Conservation (phyloP, 2,888 invertebrate species). For the Drosophila macrothrix region DNA sequence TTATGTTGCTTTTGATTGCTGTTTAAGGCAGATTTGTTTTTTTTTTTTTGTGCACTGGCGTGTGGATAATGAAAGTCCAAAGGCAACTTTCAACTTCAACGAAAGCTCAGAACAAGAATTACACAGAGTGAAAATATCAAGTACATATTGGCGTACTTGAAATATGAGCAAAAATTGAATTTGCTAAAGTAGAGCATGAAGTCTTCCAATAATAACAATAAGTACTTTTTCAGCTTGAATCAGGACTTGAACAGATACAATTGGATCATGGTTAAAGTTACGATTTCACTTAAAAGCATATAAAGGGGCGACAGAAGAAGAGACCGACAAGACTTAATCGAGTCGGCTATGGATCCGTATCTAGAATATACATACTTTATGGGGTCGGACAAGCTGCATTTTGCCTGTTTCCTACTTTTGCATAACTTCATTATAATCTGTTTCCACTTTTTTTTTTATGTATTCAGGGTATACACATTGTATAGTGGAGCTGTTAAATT, state of each 20-base stretch:
- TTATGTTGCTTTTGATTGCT: conserved; percentile 2
- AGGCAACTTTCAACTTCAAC: conserved; percentile 20
- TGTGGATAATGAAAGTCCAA: conserved; percentile 67
- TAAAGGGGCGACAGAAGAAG: neutral
- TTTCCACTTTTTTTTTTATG: neutral
- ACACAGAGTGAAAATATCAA: neutral
- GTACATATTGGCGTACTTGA: neutral
- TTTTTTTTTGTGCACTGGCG: conserved; percentile 54
- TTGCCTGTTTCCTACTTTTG: neutral
- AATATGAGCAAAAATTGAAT: neutral
- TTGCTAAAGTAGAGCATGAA: neutral
- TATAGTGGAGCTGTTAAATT: neutral
- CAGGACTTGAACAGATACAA: neutral
- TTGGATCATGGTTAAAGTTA: neutral
- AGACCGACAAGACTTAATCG: neutral
- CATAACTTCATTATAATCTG: neutral
- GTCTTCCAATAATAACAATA: neutral
- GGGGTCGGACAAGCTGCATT: neutral
- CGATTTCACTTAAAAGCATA: neutral
- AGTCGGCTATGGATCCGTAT: neutral
- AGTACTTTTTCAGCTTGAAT: neutral
- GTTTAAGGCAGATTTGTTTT: conserved; percentile 21
- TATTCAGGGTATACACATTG: neutral
- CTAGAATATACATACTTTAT: neutral
- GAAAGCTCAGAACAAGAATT: conserved; percentile 1